Evolutionary conservation across 2,888 invertebrate species (phyloP).

Genomic region (Stenolophus ochropezus): DNA sequence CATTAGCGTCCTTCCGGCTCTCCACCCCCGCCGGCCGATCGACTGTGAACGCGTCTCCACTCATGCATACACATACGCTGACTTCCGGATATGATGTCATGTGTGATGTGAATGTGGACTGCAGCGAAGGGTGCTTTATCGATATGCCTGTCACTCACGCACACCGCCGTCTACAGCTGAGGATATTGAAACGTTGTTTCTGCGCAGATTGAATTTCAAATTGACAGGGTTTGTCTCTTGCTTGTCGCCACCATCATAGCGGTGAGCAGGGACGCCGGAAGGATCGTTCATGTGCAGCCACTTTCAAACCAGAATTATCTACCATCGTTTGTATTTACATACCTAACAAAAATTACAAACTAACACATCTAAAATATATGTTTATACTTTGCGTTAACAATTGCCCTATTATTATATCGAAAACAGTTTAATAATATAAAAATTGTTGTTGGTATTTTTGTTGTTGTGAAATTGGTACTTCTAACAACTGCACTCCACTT

Average conservation of each 20-base stretch:
- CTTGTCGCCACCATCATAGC: slow-evolving; percentile 1
- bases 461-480: no score
- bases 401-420: no score
- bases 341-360: background rate
- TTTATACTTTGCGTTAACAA: no score
- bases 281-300: background rate
- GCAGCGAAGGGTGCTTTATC: slow-evolving; percentile 65
- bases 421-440: no score
- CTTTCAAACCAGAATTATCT: background rate
- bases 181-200: slow-evolving; percentile 53
- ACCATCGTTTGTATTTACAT: background rate
- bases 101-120: slow-evolving; percentile 69
- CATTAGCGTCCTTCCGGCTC: slow-evolving; percentile 78
- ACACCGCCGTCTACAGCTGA: slow-evolving; percentile 19
- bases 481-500: no score
- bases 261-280: background rate
- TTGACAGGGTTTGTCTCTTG: slow-evolving; percentile 47
- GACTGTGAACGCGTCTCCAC: slow-evolving; percentile 69
- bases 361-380: no score
- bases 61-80: slow-evolving; percentile 71
- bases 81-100: slow-evolving; percentile 71
- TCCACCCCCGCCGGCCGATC: slow-evolving; percentile 68
- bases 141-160: slow-evolving; percentile 67
- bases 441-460: no score
- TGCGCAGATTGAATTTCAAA: slow-evolving; percentile 54